Evolutionary conservation across 2,113 vertebrate species (phyloP), one percentile per base, ranked within the genome.

Genomic region (Oxygymnocypris stewartii): DNA sequence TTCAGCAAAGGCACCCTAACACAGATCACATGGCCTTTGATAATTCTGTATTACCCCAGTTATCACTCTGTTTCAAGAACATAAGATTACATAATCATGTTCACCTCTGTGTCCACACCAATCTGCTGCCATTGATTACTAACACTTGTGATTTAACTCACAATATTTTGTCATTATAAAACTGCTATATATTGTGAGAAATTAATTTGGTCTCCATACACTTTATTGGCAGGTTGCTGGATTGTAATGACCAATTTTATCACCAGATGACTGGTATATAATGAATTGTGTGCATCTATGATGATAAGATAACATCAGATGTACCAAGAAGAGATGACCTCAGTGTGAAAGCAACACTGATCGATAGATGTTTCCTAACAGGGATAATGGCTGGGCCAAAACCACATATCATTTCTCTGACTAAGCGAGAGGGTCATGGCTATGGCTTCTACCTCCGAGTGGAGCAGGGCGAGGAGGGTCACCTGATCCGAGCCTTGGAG

Each of bases 391-490:
- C 94, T 57, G 90, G 86, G 6, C 51, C 94, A 91, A 95, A 92
- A 74, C 94, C 94, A 1, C 94, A 94, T 84, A 95, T 97, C 89
- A 98, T 97, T 3, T 91, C 92, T 85, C 90, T 99, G 73, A 95
- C 88, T 86, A 99, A 96, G 92, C 91, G 87, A 54, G 92, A 96
- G 1, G 94, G 93, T 0, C 92, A 96, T 73, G 95, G 63, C 7
- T 99, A 95, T 0, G 98, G 98, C 79, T 99, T 99, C 92, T 98
- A 90, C 92, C 90, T 99, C 84, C 94, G 97, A 3, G 25, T 96
- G 1, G 98, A 99, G 92, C 92, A 94, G 40, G 94, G 93, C 13
- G 95, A 93, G 0, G 90, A 91, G 0, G 98, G 98, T 7, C 98
- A 99, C 87, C 92, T 99, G 90, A 90, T 99, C 87, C 96, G 98